A percentile compares a stretch with the other conserved stretches of the same genome.
These are phyloP conservation scores for Nysson spinosus DNA, from an alignment of 2,888 invertebrate species.

Conservation along the genomic window DNA sequence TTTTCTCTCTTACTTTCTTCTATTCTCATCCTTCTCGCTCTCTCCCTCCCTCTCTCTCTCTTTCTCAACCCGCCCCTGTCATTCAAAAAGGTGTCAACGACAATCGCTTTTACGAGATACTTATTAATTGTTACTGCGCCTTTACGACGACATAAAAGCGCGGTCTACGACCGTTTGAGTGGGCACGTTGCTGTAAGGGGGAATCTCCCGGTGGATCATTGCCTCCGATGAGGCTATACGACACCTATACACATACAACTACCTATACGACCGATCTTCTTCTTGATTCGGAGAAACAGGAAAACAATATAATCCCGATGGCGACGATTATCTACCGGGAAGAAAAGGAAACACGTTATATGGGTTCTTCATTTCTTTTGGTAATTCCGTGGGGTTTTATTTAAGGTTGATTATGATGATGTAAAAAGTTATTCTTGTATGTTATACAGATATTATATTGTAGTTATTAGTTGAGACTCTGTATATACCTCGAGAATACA, in stretches of 20 bases:
- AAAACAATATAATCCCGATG: conserved; percentile 26
- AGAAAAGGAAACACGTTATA: no score
- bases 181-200: conserved; percentile 62
- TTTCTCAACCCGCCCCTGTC: conserved; percentile 69
- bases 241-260: conserved; percentile 42
- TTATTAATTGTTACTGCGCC: conserved; percentile 81
- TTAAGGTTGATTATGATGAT: no score
- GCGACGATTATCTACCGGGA: background rate
- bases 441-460: no score
- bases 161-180: conserved; percentile 73
- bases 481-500: no score
- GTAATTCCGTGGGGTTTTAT: no score
- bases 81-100: conserved; percentile 80
- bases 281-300: conserved; percentile 31
- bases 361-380: no score
- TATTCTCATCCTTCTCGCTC: conserved; percentile 3
- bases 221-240: conserved; percentile 62
- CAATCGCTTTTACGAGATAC: conserved; percentile 81
- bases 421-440: no score
- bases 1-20: background rate
- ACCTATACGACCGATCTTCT: conserved; percentile 18
- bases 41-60: conserved; percentile 8
- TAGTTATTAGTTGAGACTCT: no score
- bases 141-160: conserved; percentile 80
- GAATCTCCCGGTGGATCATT: conserved; percentile 73